Evolutionary conservation across 2,113 vertebrate genomes (phyloP), one percentile per base, ranked within the genome.

Genomic region (Corydoras maculifer): DNA sequence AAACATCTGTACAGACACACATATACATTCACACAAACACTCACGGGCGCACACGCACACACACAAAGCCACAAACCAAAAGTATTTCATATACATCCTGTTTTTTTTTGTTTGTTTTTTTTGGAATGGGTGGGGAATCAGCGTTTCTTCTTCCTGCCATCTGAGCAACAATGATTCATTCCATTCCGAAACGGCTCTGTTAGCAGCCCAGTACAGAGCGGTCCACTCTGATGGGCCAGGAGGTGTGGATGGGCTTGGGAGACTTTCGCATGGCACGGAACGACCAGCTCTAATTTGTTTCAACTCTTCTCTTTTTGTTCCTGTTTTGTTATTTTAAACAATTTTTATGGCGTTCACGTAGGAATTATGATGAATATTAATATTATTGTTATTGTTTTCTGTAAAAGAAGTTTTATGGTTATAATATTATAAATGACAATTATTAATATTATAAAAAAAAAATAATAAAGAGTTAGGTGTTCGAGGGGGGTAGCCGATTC

Each of bases 261-360:
- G 77, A 85, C 81, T 81, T 83, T 78, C 55, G 55, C 59, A 74
- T 65, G 61, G 77, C 84, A 82, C 83, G 84, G 82, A 43, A 85
- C 77, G 82, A 82, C 79, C 80, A 84, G 83, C 84, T 81, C 80
- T 80, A 69, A 15, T 18, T 76, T 3, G 25, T 74, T 63, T 81
- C 5, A 15, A 73, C 62, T 80, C 49, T 30, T 5, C 68, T 71
- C 14, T 59, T 8, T 67, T 66, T 79, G 77, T 72, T 6, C 70
- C 67, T 68, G 59, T 78, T 77, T 79, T 61, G 49, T 80, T 82
- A 87, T 80, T 65, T 77, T 69, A 68, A 81, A 79, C 85, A 82
- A 72, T 81, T 82, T 86, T 87, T 91, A 88, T 81, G 80, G 84
- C 79, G 87, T 92, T 91, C 88, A 84, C 67, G 88, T 92, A 92